Conservation (phyloP, 2,113 vertebrate species). For the Entomyzon cyanotis region DNA sequence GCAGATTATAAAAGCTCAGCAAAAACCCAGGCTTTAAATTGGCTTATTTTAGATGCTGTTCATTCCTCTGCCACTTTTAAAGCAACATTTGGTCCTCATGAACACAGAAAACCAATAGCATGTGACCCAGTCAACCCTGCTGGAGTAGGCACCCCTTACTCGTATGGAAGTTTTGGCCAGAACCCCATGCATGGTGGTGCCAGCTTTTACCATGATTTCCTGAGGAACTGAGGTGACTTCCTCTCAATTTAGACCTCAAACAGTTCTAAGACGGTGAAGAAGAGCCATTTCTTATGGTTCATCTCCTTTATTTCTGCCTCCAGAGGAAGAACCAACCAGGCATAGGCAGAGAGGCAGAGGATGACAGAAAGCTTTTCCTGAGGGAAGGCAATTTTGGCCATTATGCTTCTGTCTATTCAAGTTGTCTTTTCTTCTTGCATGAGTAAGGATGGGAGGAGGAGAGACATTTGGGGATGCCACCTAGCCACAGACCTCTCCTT, state of each 20-base stretch:
- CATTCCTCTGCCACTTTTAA: background rate
- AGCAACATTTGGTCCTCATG: constrained; percentile 11
- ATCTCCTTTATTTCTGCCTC: background rate
- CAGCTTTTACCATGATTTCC: background rate
- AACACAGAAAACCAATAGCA: background rate
- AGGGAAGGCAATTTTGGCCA: background rate
- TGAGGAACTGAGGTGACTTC: background rate
- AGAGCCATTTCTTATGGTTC: background rate
- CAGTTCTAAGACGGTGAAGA: background rate
- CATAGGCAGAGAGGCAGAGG: background rate
- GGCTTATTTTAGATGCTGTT: constrained; percentile 1
- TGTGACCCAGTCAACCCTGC: background rate
- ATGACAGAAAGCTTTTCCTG: background rate
- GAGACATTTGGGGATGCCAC: background rate
- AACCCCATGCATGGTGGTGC: background rate
- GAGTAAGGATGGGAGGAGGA: background rate
- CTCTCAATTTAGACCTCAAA: background rate
- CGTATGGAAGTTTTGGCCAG: background rate
- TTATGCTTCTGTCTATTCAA: background rate
- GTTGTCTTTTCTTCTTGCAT: background rate
- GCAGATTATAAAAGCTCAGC: constrained; percentile 36
- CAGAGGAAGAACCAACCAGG: background rate
- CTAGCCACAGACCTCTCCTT: background rate
- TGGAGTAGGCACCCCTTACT: background rate
- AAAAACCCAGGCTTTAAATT: constrained; percentile 5